phyloP scores from a whole-genome alignment of 2,113 vertebrate genomes.

The Meriones unguiculatus region DNA sequence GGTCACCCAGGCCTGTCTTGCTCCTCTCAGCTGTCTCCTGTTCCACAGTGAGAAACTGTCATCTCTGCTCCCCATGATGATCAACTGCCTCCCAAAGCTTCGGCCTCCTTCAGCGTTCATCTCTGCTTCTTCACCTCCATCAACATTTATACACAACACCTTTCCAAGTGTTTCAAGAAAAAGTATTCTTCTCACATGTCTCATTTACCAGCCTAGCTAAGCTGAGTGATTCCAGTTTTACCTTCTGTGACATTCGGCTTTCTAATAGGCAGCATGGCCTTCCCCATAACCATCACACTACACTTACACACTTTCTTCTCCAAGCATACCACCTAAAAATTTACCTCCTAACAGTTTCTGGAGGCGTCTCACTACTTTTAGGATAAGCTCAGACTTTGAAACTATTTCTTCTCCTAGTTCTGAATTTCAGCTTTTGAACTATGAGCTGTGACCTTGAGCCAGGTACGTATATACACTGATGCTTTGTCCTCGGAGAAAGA shows the following conservation, averaged over 20 bases:
- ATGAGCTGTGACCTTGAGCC: constrained; percentile 4
- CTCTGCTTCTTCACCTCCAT: not conserved
- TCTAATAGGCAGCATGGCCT: too few species aligned
- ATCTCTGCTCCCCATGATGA: not conserved
- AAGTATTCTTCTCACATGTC: too few species aligned
- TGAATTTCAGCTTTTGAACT: not conserved
- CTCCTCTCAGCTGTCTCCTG: not conserved
- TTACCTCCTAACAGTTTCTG: not conserved
- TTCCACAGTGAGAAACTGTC: not conserved
- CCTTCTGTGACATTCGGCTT: not conserved
- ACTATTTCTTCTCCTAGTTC: not conserved
- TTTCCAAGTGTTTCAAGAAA: not conserved
- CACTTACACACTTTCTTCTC: not conserved
- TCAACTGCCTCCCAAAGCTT: not conserved
- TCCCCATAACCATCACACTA: not conserved
- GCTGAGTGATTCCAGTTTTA: not conserved
- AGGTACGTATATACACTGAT: not conserved
- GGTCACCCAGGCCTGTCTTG: not conserved
- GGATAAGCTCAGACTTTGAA: constrained; percentile 4
- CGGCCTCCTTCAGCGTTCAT: not conserved
- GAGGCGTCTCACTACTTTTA: not conserved
- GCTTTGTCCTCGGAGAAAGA: not conserved
- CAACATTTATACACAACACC: not conserved
- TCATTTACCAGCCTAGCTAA: not conserved
- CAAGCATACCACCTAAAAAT: not conserved